These are phyloP conservation scores for Psilopsiagon aymara DNA, from an alignment of 2,113 vertebrate genomes.

Conservation along the genomic window DNA sequence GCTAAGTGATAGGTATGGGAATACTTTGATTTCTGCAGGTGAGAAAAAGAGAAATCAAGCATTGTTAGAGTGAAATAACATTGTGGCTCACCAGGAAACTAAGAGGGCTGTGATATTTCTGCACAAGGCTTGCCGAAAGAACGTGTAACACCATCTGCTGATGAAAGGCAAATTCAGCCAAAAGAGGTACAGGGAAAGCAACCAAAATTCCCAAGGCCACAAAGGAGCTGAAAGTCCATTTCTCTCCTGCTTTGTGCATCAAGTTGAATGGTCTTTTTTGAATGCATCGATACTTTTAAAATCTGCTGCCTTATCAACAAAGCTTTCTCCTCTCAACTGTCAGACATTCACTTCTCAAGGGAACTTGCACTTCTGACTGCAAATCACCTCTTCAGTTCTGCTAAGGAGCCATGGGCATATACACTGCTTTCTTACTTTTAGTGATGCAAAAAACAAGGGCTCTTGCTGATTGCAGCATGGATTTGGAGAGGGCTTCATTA, in stretches of 20 bases:
- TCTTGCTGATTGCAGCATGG: background rate
- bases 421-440: background rate
- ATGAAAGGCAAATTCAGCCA: background rate
- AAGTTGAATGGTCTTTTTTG: background rate
- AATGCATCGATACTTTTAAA: background rate
- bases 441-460: background rate
- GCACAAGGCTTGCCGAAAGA: background rate
- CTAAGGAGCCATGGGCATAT: background rate
- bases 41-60: background rate
- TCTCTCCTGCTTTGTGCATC: background rate
- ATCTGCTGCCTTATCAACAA: background rate
- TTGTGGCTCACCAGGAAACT: background rate
- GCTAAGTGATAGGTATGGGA: conserved; percentile 11
- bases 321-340: background rate
- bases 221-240: background rate
- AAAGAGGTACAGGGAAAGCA: background rate
- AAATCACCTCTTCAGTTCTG: background rate
- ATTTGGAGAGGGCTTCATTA: background rate
- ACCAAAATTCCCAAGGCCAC: background rate
- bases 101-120: background rate
- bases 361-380: background rate
- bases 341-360: background rate
- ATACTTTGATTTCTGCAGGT: conserved; percentile 31
- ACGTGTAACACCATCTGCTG: background rate
- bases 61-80: background rate